Base-by-base conservation (phyloP, 1,140 invertebrate genomes). In the Orius insidiosus region DNA sequence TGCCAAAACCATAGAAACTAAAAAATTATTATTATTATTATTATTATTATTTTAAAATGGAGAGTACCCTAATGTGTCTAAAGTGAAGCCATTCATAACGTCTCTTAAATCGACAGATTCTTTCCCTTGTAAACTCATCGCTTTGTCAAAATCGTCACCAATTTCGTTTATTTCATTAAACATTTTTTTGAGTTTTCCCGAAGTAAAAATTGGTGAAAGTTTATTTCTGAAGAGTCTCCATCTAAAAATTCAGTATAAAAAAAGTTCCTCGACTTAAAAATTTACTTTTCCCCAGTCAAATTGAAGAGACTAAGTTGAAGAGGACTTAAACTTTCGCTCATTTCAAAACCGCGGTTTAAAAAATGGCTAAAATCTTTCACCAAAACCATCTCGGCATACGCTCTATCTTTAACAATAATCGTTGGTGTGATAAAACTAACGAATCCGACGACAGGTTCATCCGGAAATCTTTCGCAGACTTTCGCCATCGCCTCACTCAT, bases 221-320 rank as follows among this genome's bases (percentile, higher is more conserved):
- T 74, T 72, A 11, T 61, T 55, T 24, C 75, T 58, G 4, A 72
- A 49, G 2, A 66, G 56, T 55, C 67, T 70, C 75, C 75, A 76
- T 33, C 57, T 54, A 24, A 24, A 24, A 24, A n/a, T n/a, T n/a
- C n/a, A n/a, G n/a, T n/a, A n/a, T n/a, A n/a, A n/a, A n/a, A n/a
- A n/a, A n/a, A n/a, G n/a, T n/a, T n/a, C n/a, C n/a, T n/a, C n/a
- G n/a, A n/a, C n/a, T n/a, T n/a, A n/a, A 24, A 24, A 24, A 11
- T 7, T 30, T 5, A 43, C 41, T 11, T 43, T 24, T 65, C 60
- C 1, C 64, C 65, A 33, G 16, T 18, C 37, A 49, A 33, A 13
- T 18, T 16, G 18, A 49, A 48, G 2, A 53, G 31, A 32, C 39
- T n/a, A 34, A 39, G 39, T 16, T 1, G 2, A n/a, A 33, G 7